A percentile compares a stretch with the other conserved stretches of the same genome.
Evolutionary conservation across 2,888 invertebrate genomes (phyloP).

Genomic region (Nomada fabriciana): DNA sequence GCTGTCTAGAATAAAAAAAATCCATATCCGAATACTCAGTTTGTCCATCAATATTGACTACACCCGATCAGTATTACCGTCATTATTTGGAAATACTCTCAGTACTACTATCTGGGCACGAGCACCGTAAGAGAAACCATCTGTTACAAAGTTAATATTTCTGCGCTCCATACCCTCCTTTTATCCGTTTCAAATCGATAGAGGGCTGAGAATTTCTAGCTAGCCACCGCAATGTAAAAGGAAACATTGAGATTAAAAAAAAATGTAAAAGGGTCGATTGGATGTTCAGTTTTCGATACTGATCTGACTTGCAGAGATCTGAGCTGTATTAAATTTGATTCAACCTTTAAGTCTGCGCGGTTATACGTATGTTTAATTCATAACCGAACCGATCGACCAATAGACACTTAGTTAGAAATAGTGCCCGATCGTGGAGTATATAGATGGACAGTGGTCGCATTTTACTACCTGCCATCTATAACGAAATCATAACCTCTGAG

Average conservation of each 20-base stretch:
- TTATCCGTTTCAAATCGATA: neutral
- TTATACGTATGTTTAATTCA: constrained; percentile 49
- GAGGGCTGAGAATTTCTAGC: neutral
- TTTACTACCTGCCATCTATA: neutral
- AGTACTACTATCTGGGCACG: no score
- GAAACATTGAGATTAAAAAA: constrained; percentile 11
- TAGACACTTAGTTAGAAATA: constrained; percentile 18
- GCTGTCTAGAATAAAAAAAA: no score
- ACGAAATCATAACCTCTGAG: no score
- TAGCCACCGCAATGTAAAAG: neutral
- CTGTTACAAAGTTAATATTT: no score
- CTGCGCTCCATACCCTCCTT: neutral
- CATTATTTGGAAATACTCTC: no score
- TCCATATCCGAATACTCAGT: no score
- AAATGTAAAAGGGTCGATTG: neutral
- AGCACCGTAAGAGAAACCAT: no score
- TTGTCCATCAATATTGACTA: no score
- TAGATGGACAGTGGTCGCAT: constrained; percentile 11
- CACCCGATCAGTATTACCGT: no score
- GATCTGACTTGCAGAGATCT: constrained; percentile 51
- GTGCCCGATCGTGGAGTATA: constrained; percentile 12
- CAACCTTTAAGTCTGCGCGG: constrained; percentile 15
- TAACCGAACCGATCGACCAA: constrained; percentile 23
- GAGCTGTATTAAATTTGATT: constrained; percentile 42
- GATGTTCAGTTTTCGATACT: constrained; percentile 41